Percentiles rank a stretch among this genome's conserved stretches.
phyloP scores from a whole-genome alignment of 2,113 vertebrate species.

The Pyrgilauda ruficollis region DNA sequence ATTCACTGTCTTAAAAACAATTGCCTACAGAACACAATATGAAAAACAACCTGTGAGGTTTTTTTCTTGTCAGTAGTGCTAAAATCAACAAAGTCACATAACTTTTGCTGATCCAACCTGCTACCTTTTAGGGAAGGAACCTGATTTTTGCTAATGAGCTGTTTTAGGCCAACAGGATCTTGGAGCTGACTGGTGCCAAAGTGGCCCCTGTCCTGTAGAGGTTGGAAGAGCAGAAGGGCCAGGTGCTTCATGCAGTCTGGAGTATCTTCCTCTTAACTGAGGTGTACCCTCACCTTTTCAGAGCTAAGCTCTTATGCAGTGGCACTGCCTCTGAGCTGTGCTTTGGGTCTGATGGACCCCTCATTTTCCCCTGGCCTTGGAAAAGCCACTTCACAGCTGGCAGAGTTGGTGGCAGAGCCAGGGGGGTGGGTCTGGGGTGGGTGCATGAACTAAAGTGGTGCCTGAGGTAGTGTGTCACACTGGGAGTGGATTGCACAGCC shows the following conservation, averaged over 20 bases:
- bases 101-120: neutral
- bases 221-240: rapidly evolving
- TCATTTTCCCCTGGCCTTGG: rapidly evolving
- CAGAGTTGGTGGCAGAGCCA: rapidly evolving
- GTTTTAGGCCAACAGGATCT: neutral
- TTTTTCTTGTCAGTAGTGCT: neutral
- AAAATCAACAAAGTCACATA: neutral
- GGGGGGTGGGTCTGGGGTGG: rapidly evolving
- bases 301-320: neutral
- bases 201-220: rapidly evolving
- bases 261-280: neutral
- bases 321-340: too few species aligned
- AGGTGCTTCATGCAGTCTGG: neutral
- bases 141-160: neutral
- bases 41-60: neutral
- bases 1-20: neutral
- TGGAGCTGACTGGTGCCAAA: rapidly evolving
- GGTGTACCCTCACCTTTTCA: neutral
- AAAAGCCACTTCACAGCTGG: too few species aligned
- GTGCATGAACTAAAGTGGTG: rapidly evolving
- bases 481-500: rapidly evolving
- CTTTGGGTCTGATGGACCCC: neutral
- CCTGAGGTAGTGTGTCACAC: neutral
- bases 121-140: neutral
- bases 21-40: neutral